Percentiles rank a stretch among this genome's conserved stretches.
Conservation (phyloP, 2,113 vertebrate species). For the Ginglymostoma cirratum region DNA sequence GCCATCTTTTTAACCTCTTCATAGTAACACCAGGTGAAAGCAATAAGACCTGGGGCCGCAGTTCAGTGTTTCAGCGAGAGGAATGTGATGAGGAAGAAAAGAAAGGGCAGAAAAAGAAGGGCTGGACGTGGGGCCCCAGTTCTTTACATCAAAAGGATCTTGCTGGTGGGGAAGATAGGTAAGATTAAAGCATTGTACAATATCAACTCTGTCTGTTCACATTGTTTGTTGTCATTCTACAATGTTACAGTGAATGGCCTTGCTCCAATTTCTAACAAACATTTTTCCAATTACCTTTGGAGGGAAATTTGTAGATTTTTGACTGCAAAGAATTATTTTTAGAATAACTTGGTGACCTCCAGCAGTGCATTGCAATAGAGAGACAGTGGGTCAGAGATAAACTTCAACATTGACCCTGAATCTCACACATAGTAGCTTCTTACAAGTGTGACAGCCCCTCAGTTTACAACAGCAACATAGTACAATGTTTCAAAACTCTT, state of each 20-base stretch:
- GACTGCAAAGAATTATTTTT: background rate
- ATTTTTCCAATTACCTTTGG: background rate
- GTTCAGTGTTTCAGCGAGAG: constrained; percentile 63
- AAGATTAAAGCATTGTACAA: constrained; percentile 42
- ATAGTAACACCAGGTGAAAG: constrained; percentile 81
- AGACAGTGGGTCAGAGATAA: background rate
- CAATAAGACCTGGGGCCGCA: constrained; percentile 69
- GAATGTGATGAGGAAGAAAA: constrained; percentile 80
- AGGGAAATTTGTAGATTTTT: background rate
- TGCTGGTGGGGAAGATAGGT: constrained; percentile 75
- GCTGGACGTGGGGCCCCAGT: constrained; percentile 67
- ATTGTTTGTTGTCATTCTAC: background rate
- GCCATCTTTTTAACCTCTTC: constrained; percentile 36
- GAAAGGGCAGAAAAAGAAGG: constrained; percentile 80
- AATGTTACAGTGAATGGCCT: background rate
- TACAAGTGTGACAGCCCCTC: background rate
- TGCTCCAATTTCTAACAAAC: background rate
- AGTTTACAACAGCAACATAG: background rate
- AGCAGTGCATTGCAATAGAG: background rate
- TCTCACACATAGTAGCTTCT: background rate
- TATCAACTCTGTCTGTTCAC: background rate
- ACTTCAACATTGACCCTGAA: background rate
- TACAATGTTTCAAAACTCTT: background rate
- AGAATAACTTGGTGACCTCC: background rate
- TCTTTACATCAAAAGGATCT: constrained; percentile 65